phyloP scores from a whole-genome alignment of 2,888 invertebrate genomes.

The Cistogaster globosa region DNA sequence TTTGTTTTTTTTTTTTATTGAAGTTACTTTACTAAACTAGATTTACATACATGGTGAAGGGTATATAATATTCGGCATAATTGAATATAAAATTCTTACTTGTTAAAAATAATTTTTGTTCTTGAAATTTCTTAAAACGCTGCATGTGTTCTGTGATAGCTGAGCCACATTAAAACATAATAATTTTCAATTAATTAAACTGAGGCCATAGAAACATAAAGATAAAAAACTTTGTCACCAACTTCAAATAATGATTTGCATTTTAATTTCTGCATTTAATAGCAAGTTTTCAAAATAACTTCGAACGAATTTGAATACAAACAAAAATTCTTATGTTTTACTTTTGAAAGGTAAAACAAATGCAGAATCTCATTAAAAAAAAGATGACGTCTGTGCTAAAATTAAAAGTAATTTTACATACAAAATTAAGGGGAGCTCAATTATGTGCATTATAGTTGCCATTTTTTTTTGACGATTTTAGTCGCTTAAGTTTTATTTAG shows the following conservation, averaged over 20 bases:
- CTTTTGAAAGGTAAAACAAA: not conserved
- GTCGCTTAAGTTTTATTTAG: no score
- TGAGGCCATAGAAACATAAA: conserved; percentile 38
- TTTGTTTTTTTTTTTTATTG: no score
- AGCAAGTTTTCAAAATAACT: not conserved
- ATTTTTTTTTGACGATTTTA: no score
- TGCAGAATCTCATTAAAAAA: conserved; percentile 5
- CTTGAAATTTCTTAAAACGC: no score
- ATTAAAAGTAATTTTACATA: not conserved
- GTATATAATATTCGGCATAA: no score
- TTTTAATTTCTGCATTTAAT: conserved; percentile 40
- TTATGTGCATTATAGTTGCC: no score
- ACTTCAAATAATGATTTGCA: conserved; percentile 44
- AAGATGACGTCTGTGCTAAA: conserved; percentile 43
- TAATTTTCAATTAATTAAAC: conserved; percentile 16
- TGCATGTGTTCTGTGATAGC: no score
- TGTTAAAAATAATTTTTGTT: no score
- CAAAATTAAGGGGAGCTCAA: not conserved
- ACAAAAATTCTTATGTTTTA: not conserved
- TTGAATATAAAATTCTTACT: no score
- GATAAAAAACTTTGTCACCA: conserved; percentile 29
- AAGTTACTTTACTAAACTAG: no score
- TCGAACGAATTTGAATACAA: conserved; percentile 30
- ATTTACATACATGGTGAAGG: no score
- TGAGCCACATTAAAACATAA: not conserved